Evolutionary conservation across 2,113 vertebrate genomes (phyloP), one percentile per base, ranked within the genome.

Genomic region (Callopanchax toddi): DNA sequence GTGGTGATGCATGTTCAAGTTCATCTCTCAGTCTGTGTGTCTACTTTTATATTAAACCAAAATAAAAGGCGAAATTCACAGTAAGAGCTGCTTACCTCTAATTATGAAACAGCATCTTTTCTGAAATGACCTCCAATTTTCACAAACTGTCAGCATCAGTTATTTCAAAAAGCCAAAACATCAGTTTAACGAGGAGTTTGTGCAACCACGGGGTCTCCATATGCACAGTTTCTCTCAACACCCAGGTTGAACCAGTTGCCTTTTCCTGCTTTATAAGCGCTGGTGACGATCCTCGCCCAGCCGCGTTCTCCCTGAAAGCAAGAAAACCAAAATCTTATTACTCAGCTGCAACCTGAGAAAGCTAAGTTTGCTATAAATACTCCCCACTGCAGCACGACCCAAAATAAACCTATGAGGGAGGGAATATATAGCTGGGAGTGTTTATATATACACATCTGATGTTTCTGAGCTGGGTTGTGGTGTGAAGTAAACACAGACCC

Each of bases 211-310:
- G 89, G 91, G 67, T 99, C 96, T 74, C 94, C 97, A 1, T 94
- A 99, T 0, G 92, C 82, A 76, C 97, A 99, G 76, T 83, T 67
- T 3, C 95, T 87, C 88, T 99, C 97, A 1, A 98, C 63, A 6
- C 94, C 96, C 10, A 99, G 91, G 67, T 99, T 99, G 84, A 96
- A 99, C 0, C 89, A 84, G n/a, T 87, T 89, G 2, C 96, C 97
- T 74, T 42, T 88, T 52, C 96, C 94, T 8, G 84, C 93, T 79
- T 95, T 97, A 18, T 94, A 99, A 10, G 91, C 81, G 2, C 96
- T 97, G 48, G 97, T 97, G 77, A 99, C 96, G 0, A 99, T 96
- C 67, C 93, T 87, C 39, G 96, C 92, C 97, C 97, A 99, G 42
- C 97, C 96, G 8, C 67, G 91, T 82, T 99, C 97, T 0, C 97